Conservation (phyloP, 2,797 vertebrate species). For the Rhinella marina region DNA sequence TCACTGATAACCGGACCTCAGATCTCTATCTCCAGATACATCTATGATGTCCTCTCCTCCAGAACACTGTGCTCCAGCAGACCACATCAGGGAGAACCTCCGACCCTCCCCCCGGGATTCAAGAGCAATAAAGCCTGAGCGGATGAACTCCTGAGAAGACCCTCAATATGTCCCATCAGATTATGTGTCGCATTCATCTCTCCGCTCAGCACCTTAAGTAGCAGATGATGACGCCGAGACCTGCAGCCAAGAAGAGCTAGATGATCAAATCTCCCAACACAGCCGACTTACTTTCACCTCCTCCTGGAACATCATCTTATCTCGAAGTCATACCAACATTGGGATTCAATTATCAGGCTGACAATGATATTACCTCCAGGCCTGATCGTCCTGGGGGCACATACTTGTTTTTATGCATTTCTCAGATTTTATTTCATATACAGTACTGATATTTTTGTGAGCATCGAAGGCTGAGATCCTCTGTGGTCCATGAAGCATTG, state of each 20-base stretch:
- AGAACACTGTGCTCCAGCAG: no score
- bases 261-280: slow-evolving; percentile 27
- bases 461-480: no score
- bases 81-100: no score
- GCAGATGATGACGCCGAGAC: not conserved
- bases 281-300: not conserved
- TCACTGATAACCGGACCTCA: not conserved
- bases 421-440: not conserved
- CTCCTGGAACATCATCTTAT: not conserved
- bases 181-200: not conserved
- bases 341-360: not conserved
- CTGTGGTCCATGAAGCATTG: no score
- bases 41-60: not conserved
- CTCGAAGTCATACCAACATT: not conserved
- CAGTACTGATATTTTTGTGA: no score
- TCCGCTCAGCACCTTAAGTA: slow-evolving; percentile 24
- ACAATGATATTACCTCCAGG: not conserved
- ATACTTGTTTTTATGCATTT: slow-evolving; percentile 23
- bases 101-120: not conserved
- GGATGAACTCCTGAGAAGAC: not conserved
- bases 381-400: not conserved
- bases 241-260: no score
- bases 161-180: slow-evolving; percentile 10
- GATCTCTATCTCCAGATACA: not conserved
- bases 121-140: not conserved